A percentile compares a stretch with the other conserved stretches of the same genome.
Evolutionary conservation across 2,888 invertebrate genomes (phyloP).

Genomic region (Melieria omissa): DNA sequence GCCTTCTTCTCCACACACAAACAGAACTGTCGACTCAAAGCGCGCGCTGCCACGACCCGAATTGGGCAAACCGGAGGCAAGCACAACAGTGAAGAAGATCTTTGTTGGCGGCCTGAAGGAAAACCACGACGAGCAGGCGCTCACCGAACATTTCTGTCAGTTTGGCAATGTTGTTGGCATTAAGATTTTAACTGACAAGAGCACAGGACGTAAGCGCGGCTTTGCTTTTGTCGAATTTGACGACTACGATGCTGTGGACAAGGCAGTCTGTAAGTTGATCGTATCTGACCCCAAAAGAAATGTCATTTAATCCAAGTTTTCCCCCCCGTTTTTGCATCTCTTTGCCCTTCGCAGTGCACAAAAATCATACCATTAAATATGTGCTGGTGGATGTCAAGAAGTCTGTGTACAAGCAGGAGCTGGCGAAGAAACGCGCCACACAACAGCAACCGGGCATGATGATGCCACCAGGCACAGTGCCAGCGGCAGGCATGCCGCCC

Average conservation of each 20-base stretch:
- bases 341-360: slow-evolving; percentile 48
- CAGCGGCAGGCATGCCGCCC: slow-evolving; percentile 31
- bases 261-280: slow-evolving; percentile 57
- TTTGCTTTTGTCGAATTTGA: slow-evolving; percentile 63
- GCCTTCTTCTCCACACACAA: slow-evolving; percentile 26
- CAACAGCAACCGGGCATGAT: slow-evolving; percentile 43
- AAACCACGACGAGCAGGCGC: slow-evolving; percentile 55
- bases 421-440: slow-evolving; percentile 49
- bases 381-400: slow-evolving; percentile 60
- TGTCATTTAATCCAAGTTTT: neutral
- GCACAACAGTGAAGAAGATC: slow-evolving; percentile 55
- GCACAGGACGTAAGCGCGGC: slow-evolving; percentile 62
- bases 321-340: neutral
- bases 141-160: slow-evolving; percentile 59
- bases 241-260: slow-evolving; percentile 57
- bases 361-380: slow-evolving; percentile 57
- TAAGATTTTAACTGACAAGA: slow-evolving; percentile 60
- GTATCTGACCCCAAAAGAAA: neutral
- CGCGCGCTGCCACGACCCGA: slow-evolving; percentile 60
- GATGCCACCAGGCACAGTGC: slow-evolving; percentile 20
- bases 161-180: slow-evolving; percentile 56
- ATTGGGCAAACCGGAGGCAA: slow-evolving; percentile 49
- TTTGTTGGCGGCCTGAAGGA: slow-evolving; percentile 63
- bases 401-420: slow-evolving; percentile 58
- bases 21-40: slow-evolving; percentile 61